Percentiles rank a stretch among this genome's conserved stretches.
Conservation (phyloP, 2,888 invertebrate genomes). For the Opisthograptis luteolata region DNA sequence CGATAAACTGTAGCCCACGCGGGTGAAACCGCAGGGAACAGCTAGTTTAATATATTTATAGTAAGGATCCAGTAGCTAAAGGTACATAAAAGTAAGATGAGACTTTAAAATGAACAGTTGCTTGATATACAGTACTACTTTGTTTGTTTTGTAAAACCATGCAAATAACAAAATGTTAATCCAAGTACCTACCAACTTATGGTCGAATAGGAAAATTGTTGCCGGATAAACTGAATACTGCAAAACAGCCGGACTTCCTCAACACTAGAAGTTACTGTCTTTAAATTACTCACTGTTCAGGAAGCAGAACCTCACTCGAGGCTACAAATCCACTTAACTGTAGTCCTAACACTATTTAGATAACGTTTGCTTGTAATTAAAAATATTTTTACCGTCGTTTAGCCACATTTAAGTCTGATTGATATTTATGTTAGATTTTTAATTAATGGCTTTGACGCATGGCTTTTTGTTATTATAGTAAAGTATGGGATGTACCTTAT, state of each 20-base stretch:
- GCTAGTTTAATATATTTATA: too few relatives aligned
- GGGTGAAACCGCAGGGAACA: too few relatives aligned
- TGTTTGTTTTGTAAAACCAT: too few relatives aligned
- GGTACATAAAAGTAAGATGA: too few relatives aligned
- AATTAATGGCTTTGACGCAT: conserved; percentile 13
- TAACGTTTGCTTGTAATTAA: conserved; percentile 59
- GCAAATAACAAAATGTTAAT: too few relatives aligned
- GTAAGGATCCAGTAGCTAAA: too few relatives aligned
- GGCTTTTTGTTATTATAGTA: too few relatives aligned
- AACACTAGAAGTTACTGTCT: conserved; percentile 45
- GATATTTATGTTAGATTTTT: conserved; percentile 68
- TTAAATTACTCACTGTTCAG: conserved; percentile 78
- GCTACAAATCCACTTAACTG: conserved; percentile 73
- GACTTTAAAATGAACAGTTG: too few relatives aligned
- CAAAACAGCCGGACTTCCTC: background rate
- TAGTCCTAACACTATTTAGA: conserved; percentile 76
- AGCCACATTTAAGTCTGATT: conserved; percentile 62
- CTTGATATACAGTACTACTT: too few relatives aligned
- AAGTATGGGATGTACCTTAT: too few relatives aligned
- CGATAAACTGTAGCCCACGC: too few relatives aligned
- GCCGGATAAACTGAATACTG: conserved; percentile 3
- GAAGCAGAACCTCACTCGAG: conserved; percentile 70
- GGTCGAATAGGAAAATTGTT: background rate
- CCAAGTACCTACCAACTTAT: too few relatives aligned
- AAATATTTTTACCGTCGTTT: conserved; percentile 56